Conservation (phyloP, 2,888 invertebrate genomes). For the Neoascia interrupta region DNA sequence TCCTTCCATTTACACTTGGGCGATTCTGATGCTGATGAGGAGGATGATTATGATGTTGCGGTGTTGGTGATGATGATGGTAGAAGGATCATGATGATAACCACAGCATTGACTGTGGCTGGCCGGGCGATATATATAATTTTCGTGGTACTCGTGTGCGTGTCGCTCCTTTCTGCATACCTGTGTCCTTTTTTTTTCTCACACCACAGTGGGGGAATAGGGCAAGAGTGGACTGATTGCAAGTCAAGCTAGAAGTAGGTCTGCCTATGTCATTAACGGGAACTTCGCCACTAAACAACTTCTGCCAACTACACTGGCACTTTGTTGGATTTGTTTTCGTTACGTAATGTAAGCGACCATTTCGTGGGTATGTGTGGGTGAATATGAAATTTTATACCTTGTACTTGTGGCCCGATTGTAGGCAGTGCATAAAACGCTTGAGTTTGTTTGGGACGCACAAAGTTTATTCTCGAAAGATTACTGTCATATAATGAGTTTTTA, state of each 20-base stretch:
- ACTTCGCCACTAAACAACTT: constrained; percentile 45
- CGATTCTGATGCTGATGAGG: constrained; percentile 37
- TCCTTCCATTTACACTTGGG: constrained; percentile 37
- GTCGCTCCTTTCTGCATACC: background rate
- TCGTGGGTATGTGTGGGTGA: constrained; percentile 3
- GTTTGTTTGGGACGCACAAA: background rate
- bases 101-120: constrained; percentile 42
- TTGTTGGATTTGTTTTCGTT: constrained; percentile 36
- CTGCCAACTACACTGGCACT: constrained; percentile 45
- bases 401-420: background rate
- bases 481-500: constrained; percentile 2
- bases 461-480: background rate
- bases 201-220: no score
- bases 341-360: no score
- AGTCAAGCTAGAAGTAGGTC: constrained; percentile 43
- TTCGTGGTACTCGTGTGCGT: background rate
- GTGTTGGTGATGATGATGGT: constrained; percentile 29
- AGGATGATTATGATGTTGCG: constrained; percentile 15
- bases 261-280: constrained; percentile 19
- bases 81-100: constrained; percentile 32
- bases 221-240: no score
- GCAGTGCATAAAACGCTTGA: background rate
- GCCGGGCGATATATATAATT: no score
- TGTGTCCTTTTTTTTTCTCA: background rate
- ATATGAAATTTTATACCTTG: no score